Conservation (phyloP, 2,113 vertebrate species). For the Nycticebus coucang region DNA sequence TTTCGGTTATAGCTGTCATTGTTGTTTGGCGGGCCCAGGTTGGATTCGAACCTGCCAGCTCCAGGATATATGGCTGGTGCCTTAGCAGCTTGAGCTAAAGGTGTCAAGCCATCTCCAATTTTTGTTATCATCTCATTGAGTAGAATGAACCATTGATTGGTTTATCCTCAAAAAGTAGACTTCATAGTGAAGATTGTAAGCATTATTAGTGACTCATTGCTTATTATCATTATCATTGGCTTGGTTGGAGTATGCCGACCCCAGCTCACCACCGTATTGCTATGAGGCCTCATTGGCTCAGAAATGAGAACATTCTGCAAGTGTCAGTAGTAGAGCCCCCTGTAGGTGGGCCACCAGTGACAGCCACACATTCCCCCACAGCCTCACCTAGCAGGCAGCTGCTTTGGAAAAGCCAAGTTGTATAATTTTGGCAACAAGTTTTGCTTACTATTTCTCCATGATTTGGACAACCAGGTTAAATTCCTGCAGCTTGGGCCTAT, state of each 20-base stretch:
- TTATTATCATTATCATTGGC: not conserved
- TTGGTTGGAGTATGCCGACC: not conserved
- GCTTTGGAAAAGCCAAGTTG: slow-evolving; percentile 39
- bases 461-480: slow-evolving; percentile 41
- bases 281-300: not conserved
- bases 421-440: slow-evolving; percentile 41
- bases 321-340: not conserved
- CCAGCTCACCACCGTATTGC: not conserved
- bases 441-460: slow-evolving; percentile 7
- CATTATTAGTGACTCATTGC: not conserved
- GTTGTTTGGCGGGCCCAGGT: too few relatives aligned
- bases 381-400: slow-evolving; percentile 14
- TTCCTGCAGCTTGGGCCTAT: slow-evolving; percentile 26
- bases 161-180: slow-evolving; percentile 6
- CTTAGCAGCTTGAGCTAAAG: too few relatives aligned
- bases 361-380: not conserved
- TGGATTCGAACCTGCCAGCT: too few relatives aligned
- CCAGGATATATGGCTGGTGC: too few relatives aligned
- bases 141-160: slow-evolving; percentile 3
- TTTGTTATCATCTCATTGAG: slow-evolving; percentile 34
- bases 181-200: not conserved
- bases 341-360: not conserved
- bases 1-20: too few relatives aligned
- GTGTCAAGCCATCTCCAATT: not conserved
- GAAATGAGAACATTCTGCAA: not conserved